phyloP scores from a whole-genome alignment of 2,888 invertebrate species.

The Aphodius sticticus region DNA sequence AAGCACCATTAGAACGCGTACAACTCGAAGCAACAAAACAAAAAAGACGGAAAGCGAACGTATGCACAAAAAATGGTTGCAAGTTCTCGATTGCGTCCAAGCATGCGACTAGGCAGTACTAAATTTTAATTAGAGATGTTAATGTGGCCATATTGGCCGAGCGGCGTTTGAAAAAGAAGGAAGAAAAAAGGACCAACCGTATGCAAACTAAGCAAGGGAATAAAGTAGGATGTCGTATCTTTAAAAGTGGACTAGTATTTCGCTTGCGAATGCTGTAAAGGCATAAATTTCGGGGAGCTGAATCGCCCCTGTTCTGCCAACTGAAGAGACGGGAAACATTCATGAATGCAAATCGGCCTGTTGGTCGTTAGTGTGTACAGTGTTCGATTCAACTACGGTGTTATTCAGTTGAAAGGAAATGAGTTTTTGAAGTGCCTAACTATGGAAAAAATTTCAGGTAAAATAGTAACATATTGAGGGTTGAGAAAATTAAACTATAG shows the following conservation, averaged over 20 bases:
- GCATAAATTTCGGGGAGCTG: not conserved
- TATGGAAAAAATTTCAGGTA: too few species aligned
- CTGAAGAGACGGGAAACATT: not conserved
- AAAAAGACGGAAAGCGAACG: conserved; percentile 4
- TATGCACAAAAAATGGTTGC: not conserved
- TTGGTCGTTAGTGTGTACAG: too few species aligned
- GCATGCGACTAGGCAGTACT: conserved; percentile 21
- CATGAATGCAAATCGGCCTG: too few species aligned
- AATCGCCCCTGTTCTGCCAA: not conserved
- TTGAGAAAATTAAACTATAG: too few species aligned
- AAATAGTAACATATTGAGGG: too few species aligned
- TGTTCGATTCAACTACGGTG: too few species aligned
- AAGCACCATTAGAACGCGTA: conserved; percentile 22
- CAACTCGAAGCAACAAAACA: conserved; percentile 6
- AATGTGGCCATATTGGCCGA: conserved; percentile 10
- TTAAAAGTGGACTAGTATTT: not conserved
- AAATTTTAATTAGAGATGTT: conserved; percentile 31
- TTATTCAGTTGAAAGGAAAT: too few species aligned
- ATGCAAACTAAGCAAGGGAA: not conserved
- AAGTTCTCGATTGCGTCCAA: not conserved
- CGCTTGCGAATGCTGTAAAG: not conserved
- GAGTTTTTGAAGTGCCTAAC: too few species aligned
- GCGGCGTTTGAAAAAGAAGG: not conserved
- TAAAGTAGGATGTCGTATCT: not conserved
- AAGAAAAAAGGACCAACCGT: not conserved